These are phyloP conservation scores for Babyrousa celebensis DNA, from an alignment of 2,797 vertebrate genomes.

Conservation along the genomic window DNA sequence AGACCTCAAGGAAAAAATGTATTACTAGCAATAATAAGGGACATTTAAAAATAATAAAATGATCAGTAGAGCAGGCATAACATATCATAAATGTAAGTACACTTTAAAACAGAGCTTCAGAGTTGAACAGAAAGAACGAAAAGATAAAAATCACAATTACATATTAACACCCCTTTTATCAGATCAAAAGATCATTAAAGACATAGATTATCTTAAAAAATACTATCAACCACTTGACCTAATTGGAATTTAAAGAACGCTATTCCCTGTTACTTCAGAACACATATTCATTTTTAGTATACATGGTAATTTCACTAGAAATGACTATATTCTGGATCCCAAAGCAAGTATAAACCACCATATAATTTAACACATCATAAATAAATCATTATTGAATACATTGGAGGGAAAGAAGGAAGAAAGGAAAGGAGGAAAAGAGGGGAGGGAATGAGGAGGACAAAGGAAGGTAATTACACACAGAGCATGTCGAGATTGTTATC, in stretches of 20 bases:
- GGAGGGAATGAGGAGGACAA: too few species aligned
- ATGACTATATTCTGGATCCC: neutral
- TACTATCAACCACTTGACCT: neutral
- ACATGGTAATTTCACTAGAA: neutral
- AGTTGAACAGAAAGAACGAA: slow-evolving; percentile 1
- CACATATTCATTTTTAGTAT: neutral
- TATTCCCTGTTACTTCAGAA: neutral
- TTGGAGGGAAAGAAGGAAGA: neutral
- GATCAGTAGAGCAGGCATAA: neutral
- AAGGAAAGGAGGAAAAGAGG: neutral
- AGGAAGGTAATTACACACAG: neutral
- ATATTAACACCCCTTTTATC: neutral
- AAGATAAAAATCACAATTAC: slow-evolving; percentile 5
- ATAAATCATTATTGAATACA: neutral
- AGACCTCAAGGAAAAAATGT: neutral
- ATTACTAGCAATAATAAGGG: neutral
- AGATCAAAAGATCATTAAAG: neutral
- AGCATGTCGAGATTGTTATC: neutral
- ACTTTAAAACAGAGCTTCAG: neutral
- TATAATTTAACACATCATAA: slow-evolving; percentile 34
- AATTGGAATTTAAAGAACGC: slow-evolving; percentile 1
- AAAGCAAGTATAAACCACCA: neutral
- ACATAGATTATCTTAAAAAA: neutral
- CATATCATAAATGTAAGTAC: neutral
- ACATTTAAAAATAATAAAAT: slow-evolving; percentile 13